phyloP scores from a whole-genome alignment of 2,797 vertebrate genomes.

The Aeoliscus strigatus region DNA sequence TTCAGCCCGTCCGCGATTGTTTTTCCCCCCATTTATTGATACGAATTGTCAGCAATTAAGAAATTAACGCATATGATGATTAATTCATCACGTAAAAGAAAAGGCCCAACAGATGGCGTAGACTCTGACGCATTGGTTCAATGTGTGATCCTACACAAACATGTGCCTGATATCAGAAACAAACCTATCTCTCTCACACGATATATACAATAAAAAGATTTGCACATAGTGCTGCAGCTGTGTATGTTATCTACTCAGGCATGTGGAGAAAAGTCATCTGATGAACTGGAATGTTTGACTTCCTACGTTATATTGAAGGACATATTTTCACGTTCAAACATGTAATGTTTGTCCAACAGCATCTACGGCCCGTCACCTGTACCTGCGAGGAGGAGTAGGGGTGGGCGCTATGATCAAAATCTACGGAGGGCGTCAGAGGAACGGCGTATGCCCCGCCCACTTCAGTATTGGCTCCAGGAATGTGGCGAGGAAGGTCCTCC shows the following conservation, averaged over 20 bases:
- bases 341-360: conserved; percentile 58
- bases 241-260: conserved; percentile 21
- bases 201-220: conserved; percentile 23
- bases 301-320: conserved; percentile 16
- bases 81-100: no score
- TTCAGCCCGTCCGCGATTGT: no score
- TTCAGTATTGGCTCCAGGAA: conserved; percentile 90
- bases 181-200: conserved; percentile 3
- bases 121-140: no score
- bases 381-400: conserved; percentile 87
- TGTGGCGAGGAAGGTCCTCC: conserved; percentile 87
- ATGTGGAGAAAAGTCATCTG: conserved; percentile 17
- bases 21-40: no score
- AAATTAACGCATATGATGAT: no score
- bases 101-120: no score
- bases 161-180: conserved; percentile 3
- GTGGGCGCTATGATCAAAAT: conserved; percentile 94
- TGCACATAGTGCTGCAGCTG: no score
- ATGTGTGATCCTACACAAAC: conserved; percentile 10
- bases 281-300: conserved; percentile 43
- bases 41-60: no score
- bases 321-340: conserved; percentile 14
- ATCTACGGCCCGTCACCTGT: conserved; percentile 88
- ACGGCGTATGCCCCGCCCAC: conserved; percentile 88
- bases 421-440: conserved; percentile 87